These are phyloP conservation scores for Dipus sagitta DNA, from an alignment of 2,797 vertebrate species.

Conservation along the genomic window DNA sequence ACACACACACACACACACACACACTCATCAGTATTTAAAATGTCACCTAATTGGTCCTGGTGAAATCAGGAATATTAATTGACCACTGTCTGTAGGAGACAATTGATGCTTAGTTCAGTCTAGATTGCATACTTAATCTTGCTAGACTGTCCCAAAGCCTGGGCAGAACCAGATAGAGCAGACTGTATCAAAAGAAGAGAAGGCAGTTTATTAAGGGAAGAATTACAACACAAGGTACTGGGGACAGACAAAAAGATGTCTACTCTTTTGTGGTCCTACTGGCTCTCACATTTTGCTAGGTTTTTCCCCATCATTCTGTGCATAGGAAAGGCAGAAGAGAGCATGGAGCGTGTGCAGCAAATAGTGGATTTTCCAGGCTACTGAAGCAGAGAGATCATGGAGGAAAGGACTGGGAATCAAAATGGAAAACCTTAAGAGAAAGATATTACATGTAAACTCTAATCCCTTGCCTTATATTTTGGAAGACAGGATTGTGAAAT, in stretches of 20 bases:
- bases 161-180: neutral
- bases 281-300: neutral
- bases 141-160: neutral
- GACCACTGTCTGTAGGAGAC: neutral
- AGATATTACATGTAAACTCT: neutral
- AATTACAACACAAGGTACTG: neutral
- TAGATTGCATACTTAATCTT: neutral
- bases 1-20: too few relatives aligned
- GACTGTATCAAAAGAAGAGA: neutral
- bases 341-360: neutral
- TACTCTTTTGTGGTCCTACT: neutral
- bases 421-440: neutral
- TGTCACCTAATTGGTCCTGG: neutral
- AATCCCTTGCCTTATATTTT: conserved; percentile 3
- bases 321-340: neutral
- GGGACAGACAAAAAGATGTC: neutral
- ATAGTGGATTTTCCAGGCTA: neutral
- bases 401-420: neutral
- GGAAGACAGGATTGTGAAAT: neutral
- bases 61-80: neutral
- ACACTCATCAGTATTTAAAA: neutral
- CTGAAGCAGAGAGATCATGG: neutral
- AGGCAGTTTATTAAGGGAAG: neutral
- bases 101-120: neutral
- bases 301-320: neutral